Conservation (phyloP, 1,140 invertebrate species). For the Drosophila bocki region DNA sequence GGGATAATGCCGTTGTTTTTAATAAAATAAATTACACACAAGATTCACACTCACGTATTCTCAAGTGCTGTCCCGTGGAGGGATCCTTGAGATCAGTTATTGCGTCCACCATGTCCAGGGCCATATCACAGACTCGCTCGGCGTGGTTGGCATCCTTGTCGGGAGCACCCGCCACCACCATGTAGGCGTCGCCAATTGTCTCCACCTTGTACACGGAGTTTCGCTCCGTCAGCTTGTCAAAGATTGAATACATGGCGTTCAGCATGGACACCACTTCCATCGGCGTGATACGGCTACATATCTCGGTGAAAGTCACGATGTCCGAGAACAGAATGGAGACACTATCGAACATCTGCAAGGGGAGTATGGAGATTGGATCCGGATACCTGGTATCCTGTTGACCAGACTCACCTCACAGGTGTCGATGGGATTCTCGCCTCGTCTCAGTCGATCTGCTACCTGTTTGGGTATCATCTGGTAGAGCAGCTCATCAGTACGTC, state of each 20-base stretch:
- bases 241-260: conserved; percentile 97
- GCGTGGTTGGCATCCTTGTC: conserved; percentile 96
- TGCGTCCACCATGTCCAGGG: conserved; percentile 97
- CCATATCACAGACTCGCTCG: conserved; percentile 97
- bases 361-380: not conserved
- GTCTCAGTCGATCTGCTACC: conserved; percentile 95
- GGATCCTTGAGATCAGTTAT: conserved; percentile 96
- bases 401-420: conserved; percentile 94
- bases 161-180: conserved; percentile 98
- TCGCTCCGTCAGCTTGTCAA: conserved; percentile 95
- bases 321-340: conserved; percentile 98
- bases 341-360: conserved; percentile 93
- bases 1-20: not conserved
- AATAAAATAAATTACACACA: not conserved
- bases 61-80: conserved; percentile 94
- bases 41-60: conserved; percentile 88
- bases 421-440: conserved; percentile 96
- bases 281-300: conserved; percentile 96
- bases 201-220: conserved; percentile 99
- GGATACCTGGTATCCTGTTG: not conserved
- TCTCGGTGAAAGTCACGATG: conserved; percentile 98
- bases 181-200: conserved; percentile 98
- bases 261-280: conserved; percentile 99
- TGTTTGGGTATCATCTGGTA: conserved; percentile 99
- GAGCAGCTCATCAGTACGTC: conserved; percentile 96